These are phyloP conservation scores for Agriotes lineatus DNA, from an alignment of 2,888 invertebrate species.

Conservation along the genomic window DNA sequence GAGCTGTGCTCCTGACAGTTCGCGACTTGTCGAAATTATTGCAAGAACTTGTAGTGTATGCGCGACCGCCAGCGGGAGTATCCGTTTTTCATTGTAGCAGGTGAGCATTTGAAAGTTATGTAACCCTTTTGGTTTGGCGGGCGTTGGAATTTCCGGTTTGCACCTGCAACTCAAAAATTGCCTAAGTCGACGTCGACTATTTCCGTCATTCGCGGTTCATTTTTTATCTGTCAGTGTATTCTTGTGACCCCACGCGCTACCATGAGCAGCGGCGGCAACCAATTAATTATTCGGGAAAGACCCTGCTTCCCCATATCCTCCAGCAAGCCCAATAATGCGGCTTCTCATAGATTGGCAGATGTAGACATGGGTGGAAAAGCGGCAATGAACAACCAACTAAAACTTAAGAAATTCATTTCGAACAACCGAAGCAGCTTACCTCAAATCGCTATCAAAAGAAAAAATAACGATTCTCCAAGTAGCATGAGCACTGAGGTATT, in stretches of 20 bases:
- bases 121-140: not conserved
- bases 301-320: slow-evolving; percentile 27
- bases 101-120: not conserved
- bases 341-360: slow-evolving; percentile 5
- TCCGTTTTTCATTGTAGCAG: no score
- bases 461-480: slow-evolving; percentile 55
- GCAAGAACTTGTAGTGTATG: no score
- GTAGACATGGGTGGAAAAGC: not conserved
- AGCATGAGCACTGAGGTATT: slow-evolving; percentile 54
- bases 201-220: slow-evolving; percentile 45
- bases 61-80: no score
- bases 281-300: slow-evolving; percentile 47
- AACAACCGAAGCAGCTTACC: slow-evolving; percentile 52
- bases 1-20: no score
- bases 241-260: no score
- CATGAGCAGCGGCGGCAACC: slow-evolving; percentile 34
- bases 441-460: slow-evolving; percentile 62
- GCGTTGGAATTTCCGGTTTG: not conserved
- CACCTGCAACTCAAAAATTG: slow-evolving; percentile 8
- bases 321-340: slow-evolving; percentile 7
- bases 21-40: no score
- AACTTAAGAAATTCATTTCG: slow-evolving; percentile 10
- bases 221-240: slow-evolving; percentile 50
- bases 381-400: not conserved
- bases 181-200: slow-evolving; percentile 41